phyloP scores from a whole-genome alignment of 1,140 invertebrate species.

The Diorhabda elongata region DNA sequence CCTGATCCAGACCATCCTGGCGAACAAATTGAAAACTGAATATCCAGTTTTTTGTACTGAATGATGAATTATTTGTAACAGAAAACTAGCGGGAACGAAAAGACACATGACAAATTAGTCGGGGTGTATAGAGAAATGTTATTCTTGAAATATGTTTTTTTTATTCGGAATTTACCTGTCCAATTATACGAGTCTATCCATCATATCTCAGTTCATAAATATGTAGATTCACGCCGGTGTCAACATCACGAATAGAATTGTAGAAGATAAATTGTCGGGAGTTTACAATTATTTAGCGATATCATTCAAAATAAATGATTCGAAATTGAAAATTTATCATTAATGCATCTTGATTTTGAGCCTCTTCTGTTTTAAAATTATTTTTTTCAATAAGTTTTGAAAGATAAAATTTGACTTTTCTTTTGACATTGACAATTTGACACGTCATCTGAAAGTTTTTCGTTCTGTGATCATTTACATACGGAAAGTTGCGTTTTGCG shows the following conservation, averaged over 20 bases:
- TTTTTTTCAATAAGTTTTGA: too few species aligned
- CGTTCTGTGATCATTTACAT: too few species aligned
- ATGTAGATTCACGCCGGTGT: not conserved
- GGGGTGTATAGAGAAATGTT: not conserved
- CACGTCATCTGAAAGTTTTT: too few species aligned
- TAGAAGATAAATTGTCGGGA: not conserved
- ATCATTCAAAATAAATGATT: too few species aligned
- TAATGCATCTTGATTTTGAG: too few species aligned
- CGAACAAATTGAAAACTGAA: too few species aligned
- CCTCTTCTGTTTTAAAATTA: too few species aligned
- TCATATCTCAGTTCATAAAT: not conserved
- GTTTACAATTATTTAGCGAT: not conserved
- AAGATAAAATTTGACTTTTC: too few species aligned
- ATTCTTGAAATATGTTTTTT: not conserved
- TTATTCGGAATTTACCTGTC: not conserved
- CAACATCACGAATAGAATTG: not conserved
- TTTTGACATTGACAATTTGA: too few species aligned
- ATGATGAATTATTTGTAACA: not conserved
- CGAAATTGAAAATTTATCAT: too few species aligned
- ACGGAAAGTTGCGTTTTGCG: too few species aligned
- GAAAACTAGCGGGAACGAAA: not conserved
- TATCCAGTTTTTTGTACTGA: not conserved
- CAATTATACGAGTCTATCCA: not conserved
- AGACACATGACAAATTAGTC: not conserved
- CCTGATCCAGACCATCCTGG: too few species aligned